These are phyloP conservation scores for Microcebus ravelobensis DNA, from an alignment of 2,113 vertebrate species.

Conservation along the genomic window DNA sequence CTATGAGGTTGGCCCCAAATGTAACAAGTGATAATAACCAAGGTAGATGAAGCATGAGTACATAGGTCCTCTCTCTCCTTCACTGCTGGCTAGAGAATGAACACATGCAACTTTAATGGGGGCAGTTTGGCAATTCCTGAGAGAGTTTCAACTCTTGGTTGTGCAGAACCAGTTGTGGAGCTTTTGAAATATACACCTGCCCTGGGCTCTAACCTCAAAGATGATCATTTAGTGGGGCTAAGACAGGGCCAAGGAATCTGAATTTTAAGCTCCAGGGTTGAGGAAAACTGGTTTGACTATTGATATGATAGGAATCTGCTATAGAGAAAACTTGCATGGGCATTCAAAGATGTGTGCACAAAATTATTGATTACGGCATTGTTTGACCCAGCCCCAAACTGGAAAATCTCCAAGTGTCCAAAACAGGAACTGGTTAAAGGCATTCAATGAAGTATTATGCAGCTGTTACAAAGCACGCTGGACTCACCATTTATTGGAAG, in stretches of 20 bases:
- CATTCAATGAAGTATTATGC: background rate
- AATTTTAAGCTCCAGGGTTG: background rate
- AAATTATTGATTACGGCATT: background rate
- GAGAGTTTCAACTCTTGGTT: background rate
- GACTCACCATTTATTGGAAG: background rate
- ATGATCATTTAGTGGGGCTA: background rate
- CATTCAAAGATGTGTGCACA: background rate
- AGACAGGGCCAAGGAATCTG: background rate
- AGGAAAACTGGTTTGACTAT: conserved; percentile 4
- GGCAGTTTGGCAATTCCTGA: background rate
- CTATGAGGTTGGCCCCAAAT: background rate
- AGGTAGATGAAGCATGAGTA: background rate
- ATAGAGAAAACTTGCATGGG: background rate
- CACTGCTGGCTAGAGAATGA: background rate
- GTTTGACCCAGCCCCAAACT: background rate
- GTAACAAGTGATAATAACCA: background rate
- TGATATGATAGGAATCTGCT: background rate
- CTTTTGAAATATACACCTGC: background rate
- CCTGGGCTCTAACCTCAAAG: background rate
- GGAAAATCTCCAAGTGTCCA: background rate
- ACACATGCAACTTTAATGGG: background rate
- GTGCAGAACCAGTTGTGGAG: background rate
- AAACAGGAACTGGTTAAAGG: background rate
- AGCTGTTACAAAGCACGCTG: background rate
- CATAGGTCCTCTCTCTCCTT: background rate